Evolutionary conservation across 30 jellyfish, hydroid and myxozoan species (phyloP).

Genomic region (Cassiopea xamachana): DNA sequence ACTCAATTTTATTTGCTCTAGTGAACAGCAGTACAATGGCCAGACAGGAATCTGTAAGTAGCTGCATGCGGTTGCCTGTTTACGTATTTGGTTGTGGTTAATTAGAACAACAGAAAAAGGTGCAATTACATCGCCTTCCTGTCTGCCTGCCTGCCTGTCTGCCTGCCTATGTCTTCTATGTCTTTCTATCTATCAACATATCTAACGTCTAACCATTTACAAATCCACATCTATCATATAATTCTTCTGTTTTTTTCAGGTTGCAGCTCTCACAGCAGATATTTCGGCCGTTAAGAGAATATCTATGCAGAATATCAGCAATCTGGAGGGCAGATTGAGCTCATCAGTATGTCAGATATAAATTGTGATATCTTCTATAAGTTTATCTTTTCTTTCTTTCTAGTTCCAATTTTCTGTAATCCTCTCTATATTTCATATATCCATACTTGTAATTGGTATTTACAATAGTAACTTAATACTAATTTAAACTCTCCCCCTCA

Average conservation of each 20-base stretch:
- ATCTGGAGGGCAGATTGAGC: constrained; percentile 16
- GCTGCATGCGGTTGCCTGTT: neutral
- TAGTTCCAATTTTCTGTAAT: neutral
- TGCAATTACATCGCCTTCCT: no score
- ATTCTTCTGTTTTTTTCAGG: neutral
- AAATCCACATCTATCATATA: neutral
- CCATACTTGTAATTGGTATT: no score
- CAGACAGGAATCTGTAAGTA: constrained; percentile 11
- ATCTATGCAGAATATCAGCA: neutral
- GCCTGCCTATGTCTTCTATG: no score
- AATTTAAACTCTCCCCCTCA: no score
- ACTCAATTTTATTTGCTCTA: constrained; percentile 1
- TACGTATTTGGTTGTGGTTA: no score
- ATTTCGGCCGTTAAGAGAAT: neutral
- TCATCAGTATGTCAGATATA: constrained; percentile 8
- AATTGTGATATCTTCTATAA: neutral
- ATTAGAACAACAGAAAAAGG: no score
- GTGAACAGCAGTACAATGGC: neutral
- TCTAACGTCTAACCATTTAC: no score
- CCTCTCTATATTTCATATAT: no score
- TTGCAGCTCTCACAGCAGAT: constrained; percentile 25
- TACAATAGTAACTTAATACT: no score
- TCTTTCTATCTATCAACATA: no score
- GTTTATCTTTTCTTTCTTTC: neutral
- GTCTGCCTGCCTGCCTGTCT: no score